Evolutionary conservation across 1,140 invertebrate species (phyloP), one percentile per base, ranked within the genome.

Genomic region (Neodiprion lecontei): DNA sequence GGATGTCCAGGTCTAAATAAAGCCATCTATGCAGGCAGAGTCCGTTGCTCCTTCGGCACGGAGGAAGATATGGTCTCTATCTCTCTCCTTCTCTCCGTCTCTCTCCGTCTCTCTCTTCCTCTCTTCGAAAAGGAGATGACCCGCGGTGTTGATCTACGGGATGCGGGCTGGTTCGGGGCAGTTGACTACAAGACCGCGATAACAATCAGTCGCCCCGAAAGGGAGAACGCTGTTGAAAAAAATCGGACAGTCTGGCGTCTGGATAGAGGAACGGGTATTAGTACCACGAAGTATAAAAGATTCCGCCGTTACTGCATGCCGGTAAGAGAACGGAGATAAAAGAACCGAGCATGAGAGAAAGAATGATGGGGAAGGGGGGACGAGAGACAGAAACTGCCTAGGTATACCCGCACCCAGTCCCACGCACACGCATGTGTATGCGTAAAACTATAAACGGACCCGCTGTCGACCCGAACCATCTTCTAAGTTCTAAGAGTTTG

Each of bases 61-160:
- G 28, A 40, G 28, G 28, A 40, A 40, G 28, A 40, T 40, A 5
- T 40, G 5, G 28, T 77, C 72, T 73, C 68, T 69, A 48, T 72
- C 53, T 48, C 17, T 73, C 68, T 48, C 69, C 75, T 72, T 49
- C 23, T 65, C 68, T 72, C 74, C 65, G 47, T 21, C 48, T 68
- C 48, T 69, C 69, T 47, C 17, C 48, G 10, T 40, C n/a, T 73
- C 17, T 28, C 11, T 21, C 65, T 68, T 69, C 69, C 68, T 74
- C 67, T 72, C 11, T 40, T 40, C 28, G 28, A 40, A 40, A 40
- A 40, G 28, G 28, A 40, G 28, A 40, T 40, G 28, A 40, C 28
- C 28, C 28, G 28, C 28, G 28, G 28, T 40, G 28, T 40, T 40
- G 28, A 40, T 40, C 28, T 40, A 40, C 28, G 28, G 28, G 53